These are phyloP conservation scores for Scaeva pyrastri DNA, from an alignment of 2,888 invertebrate species.

Conservation along the genomic window DNA sequence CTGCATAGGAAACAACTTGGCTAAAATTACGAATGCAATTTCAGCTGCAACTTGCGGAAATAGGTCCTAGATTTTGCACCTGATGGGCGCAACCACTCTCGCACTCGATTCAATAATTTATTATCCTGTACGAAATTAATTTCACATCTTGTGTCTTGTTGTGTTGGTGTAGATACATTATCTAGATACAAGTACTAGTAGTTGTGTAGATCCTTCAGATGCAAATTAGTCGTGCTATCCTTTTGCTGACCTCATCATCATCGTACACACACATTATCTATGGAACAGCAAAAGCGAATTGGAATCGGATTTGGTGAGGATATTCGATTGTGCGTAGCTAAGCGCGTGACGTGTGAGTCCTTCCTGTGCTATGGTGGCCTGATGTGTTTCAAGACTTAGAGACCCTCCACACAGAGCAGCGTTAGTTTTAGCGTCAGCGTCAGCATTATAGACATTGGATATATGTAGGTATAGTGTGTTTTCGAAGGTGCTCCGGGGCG, in stretches of 20 bases:
- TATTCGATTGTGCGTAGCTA: conserved; percentile 61
- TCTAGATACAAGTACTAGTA: not conserved
- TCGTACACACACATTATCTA: not conserved
- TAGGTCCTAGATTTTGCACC: conserved; percentile 72
- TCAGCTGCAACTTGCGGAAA: conserved; percentile 54
- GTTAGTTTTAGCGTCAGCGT: not conserved
- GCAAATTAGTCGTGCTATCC: conserved; percentile 62
- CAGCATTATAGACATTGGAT: not conserved
- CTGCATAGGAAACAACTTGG: conserved; percentile 47
- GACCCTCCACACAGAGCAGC: not conserved
- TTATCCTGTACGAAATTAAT: conserved; percentile 71
- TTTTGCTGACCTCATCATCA: conserved; percentile 55
- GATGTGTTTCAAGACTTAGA: conserved; percentile 24
- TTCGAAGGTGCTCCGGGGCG: conserved; percentile 53
- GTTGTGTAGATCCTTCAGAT: conserved; percentile 26
- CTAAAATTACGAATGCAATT: conserved; percentile 64
- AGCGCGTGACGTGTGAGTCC: conserved; percentile 52
- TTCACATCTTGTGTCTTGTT: conserved; percentile 65
- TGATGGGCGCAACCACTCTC: conserved; percentile 66
- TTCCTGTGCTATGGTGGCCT: conserved; percentile 19
- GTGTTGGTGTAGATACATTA: not conserved
- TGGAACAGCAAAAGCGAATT: not conserved
- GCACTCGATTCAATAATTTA: conserved; percentile 69
- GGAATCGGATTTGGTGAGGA: conserved; percentile 36
- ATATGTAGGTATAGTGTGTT: not conserved